phyloP scores from a whole-genome alignment of 2,888 invertebrate species.

The Polyommatus icarus region DNA sequence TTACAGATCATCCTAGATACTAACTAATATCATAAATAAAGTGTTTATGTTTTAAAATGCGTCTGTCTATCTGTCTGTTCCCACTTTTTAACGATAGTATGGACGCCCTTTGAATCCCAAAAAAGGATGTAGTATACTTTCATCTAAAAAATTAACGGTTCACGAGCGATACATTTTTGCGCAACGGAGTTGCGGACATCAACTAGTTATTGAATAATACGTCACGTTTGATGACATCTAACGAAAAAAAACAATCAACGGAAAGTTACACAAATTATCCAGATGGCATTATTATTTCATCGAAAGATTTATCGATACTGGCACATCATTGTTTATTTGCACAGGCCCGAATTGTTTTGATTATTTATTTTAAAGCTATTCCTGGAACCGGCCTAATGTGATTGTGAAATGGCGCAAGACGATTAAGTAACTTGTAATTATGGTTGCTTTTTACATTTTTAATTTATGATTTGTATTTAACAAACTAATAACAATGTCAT shows the following conservation, averaged over 20 bases:
- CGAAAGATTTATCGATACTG: slow-evolving; percentile 13
- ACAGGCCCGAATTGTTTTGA: slow-evolving; percentile 12
- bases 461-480: too few relatives aligned
- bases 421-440: background rate
- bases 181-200: too few relatives aligned
- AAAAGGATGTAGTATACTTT: too few relatives aligned
- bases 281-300: slow-evolving; percentile 16
- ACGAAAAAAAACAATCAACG: background rate
- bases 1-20: too few relatives aligned
- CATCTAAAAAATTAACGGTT: too few relatives aligned
- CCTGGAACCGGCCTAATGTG: background rate
- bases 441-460: background rate
- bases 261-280: background rate
- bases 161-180: too few relatives aligned
- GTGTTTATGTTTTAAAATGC: too few relatives aligned
- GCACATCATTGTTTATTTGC: slow-evolving; percentile 20
- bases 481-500: too few relatives aligned
- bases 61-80: too few relatives aligned
- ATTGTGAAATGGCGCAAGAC: background rate
- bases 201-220: background rate
- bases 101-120: too few relatives aligned
- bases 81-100: too few relatives aligned
- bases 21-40: too few relatives aligned
- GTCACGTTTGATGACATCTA: background rate
- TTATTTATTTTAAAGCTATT: slow-evolving; percentile 21